phyloP scores from a whole-genome alignment of 2,797 vertebrate species.

The Spea hammondii region DNA sequence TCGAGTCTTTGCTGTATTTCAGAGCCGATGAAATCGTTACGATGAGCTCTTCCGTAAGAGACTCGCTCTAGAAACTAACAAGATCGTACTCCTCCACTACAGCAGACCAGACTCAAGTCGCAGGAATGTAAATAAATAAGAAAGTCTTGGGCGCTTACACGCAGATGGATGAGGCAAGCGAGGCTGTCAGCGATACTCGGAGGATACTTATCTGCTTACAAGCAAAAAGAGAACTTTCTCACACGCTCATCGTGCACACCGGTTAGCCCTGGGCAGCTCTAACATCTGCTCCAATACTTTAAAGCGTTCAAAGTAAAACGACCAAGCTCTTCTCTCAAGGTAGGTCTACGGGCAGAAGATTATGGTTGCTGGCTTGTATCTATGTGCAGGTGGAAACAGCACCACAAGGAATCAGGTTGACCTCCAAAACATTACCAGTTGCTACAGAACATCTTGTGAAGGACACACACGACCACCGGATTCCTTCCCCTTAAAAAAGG shows the following conservation, averaged over 20 bases:
- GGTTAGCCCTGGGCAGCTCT: background rate
- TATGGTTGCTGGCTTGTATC: no score
- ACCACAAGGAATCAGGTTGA: no score
- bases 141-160: constrained; percentile 34
- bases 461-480: no score
- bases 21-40: constrained; percentile 11
- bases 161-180: constrained; percentile 17
- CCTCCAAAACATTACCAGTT: no score
- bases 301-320: no score
- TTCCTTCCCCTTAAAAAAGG: no score
- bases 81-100: constrained; percentile 32
- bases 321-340: no score
- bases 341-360: no score
- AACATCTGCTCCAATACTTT: no score
- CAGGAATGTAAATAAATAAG: constrained; percentile 49
- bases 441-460: no score
- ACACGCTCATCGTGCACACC: background rate
- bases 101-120: constrained; percentile 24
- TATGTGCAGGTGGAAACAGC: no score
- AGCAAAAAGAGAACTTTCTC: constrained; percentile 12
- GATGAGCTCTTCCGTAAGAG: background rate
- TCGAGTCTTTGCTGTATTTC: background rate
- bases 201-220: constrained; percentile 18
- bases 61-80: constrained; percentile 13
- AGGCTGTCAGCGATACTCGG: constrained; percentile 12